These are phyloP conservation scores for Danionella dracula DNA, from an alignment of 2,797 vertebrate genomes.

Conservation along the genomic window DNA sequence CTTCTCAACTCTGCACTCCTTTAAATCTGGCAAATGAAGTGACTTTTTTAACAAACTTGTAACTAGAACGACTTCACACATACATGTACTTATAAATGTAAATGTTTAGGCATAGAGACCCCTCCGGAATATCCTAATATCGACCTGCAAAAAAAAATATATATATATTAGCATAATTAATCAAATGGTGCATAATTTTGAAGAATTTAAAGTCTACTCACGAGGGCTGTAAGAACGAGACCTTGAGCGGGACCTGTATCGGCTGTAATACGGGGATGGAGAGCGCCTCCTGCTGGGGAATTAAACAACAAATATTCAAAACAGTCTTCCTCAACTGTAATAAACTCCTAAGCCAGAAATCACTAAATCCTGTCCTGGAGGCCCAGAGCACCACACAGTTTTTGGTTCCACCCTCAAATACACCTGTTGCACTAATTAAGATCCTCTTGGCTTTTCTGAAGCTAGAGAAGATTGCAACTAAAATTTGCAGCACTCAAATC, in stretches of 20 bases:
- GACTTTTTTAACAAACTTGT: slow-evolving; percentile 10
- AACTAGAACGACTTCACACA: neutral
- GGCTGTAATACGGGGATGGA: slow-evolving; percentile 88
- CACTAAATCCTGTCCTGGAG: too few species aligned
- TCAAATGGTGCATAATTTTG: neutral
- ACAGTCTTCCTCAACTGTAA: too few species aligned
- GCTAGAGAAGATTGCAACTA: too few species aligned
- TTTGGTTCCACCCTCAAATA: too few species aligned
- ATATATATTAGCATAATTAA: too few species aligned
- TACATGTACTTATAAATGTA: neutral
- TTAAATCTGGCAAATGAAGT: slow-evolving; percentile 18
- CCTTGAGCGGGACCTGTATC: slow-evolving; percentile 85
- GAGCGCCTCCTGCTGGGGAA: slow-evolving; percentile 74
- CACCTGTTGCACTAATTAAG: too few species aligned
- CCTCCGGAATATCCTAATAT: slow-evolving; percentile 51
- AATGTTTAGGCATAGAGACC: neutral
- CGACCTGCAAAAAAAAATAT: slow-evolving; percentile 54
- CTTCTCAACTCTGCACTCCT: neutral
- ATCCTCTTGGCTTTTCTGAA: too few species aligned
- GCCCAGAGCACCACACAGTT: too few species aligned
- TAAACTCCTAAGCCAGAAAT: too few species aligned
- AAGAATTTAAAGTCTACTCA: slow-evolving; percentile 56
- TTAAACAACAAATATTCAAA: neutral
- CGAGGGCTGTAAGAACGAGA: slow-evolving; percentile 91
- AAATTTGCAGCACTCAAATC: too few species aligned